Percentiles rank a stretch among this genome's conserved stretches.
Conservation (phyloP, 2,113 vertebrate species). For the Todiramphus saurophagus region DNA sequence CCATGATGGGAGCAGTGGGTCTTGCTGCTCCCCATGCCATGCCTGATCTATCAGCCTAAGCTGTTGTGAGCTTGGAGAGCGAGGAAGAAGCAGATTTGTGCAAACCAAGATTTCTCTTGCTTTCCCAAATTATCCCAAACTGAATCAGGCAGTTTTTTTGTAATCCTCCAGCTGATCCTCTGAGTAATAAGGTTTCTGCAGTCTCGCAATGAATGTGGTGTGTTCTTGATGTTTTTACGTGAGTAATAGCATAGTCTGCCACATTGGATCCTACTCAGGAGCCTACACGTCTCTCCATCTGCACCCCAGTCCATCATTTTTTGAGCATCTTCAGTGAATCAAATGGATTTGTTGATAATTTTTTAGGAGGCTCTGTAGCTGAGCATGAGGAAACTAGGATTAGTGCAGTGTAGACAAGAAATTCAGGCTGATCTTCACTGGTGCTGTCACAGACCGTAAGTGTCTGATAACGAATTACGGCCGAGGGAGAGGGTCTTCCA, state of each 20-base stretch:
- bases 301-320: not conserved
- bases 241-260: not conserved
- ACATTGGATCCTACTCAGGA: not conserved
- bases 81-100: not conserved
- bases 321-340: not conserved
- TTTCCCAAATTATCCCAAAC: not conserved
- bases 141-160: not conserved
- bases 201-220: not conserved
- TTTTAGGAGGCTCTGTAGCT: not conserved
- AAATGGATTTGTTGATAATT: not conserved
- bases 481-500: not conserved
- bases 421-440: not conserved
- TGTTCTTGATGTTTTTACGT: not conserved
- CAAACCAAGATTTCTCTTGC: not conserved
- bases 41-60: no score
- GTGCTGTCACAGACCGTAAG: not conserved
- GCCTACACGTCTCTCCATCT: not conserved
- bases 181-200: not conserved
- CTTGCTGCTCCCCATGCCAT: not conserved
- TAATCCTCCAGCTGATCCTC: not conserved
- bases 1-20: not conserved
- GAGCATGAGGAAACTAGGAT: not conserved
- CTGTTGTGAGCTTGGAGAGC: accelerated
- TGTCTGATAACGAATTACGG: not conserved
- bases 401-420: not conserved